Conservation (phyloP, 2,113 vertebrate species). For the Pachypanchax playfairii region DNA sequence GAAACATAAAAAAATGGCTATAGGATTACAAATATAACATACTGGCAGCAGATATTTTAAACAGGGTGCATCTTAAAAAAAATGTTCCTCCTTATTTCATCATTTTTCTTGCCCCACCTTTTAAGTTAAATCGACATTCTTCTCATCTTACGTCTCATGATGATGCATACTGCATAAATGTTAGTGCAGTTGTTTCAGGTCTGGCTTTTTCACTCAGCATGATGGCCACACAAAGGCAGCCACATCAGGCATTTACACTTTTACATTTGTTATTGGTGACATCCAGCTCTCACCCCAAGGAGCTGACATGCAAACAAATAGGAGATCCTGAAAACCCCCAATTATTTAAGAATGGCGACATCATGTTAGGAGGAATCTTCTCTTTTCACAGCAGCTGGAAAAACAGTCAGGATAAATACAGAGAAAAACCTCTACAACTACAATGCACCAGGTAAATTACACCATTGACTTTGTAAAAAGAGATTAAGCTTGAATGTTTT, state of each 20-base stretch:
- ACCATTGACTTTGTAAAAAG: background rate
- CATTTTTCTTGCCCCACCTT: background rate
- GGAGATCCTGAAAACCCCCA: conserved; percentile 58
- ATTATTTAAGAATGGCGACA: conserved; percentile 64
- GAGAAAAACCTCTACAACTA: conserved; percentile 50
- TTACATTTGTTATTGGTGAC: conserved; percentile 56
- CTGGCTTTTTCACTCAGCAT: conserved; percentile 22
- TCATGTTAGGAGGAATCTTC: conserved; percentile 71
- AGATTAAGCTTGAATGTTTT: background rate
- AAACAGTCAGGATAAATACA: conserved; percentile 39
- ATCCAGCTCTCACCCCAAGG: conserved; percentile 43
- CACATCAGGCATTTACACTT: conserved; percentile 53
- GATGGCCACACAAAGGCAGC: conserved; percentile 44
- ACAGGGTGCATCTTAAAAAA: background rate
- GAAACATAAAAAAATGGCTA: no score
- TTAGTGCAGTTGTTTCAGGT: background rate
- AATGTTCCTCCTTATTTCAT: no score
- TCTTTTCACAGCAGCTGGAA: conserved; percentile 70
- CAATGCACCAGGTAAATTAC: conserved; percentile 68
- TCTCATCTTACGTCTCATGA: background rate
- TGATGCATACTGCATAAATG: conserved; percentile 39
- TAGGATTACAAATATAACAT: no score
- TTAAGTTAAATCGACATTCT: fast-evolving
- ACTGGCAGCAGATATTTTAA: background rate
- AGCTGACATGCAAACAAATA: conserved; percentile 48